phyloP scores from a whole-genome alignment of 2,113 vertebrate species.

The Corythornis vintsioides region DNA sequence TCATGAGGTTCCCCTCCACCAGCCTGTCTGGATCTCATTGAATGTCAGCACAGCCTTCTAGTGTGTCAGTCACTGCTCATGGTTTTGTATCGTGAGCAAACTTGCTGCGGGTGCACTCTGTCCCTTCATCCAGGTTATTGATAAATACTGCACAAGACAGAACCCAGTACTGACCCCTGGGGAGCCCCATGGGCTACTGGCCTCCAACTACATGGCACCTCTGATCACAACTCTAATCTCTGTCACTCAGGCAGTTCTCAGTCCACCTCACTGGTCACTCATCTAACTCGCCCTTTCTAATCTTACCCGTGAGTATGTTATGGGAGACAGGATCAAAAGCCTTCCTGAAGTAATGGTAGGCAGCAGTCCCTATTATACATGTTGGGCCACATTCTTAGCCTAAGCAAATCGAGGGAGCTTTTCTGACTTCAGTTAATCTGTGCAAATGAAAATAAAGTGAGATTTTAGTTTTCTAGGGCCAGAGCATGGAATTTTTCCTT shows the following conservation, averaged over 20 bases:
- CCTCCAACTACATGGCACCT: background rate
- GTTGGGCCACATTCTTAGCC: background rate
- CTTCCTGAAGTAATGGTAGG: background rate
- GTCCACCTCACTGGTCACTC: background rate
- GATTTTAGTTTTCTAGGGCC: background rate
- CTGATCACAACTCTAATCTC: background rate
- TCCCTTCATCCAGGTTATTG: background rate
- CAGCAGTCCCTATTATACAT: background rate
- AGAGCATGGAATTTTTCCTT: background rate
- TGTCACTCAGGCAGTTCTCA: background rate
- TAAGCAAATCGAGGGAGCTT: background rate
- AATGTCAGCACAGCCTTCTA: background rate
- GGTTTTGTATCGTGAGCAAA: background rate
- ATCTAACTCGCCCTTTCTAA: background rate
- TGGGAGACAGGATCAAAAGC: background rate
- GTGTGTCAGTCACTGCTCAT: background rate
- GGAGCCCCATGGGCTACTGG: background rate
- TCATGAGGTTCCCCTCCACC: background rate
- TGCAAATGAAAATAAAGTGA: background rate
- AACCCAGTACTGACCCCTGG: background rate
- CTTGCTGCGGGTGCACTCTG: background rate
- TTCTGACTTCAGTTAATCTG: background rate
- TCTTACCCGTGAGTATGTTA: background rate
- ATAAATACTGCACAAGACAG: background rate
- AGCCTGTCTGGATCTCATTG: background rate